Conservation (phyloP, 1,140 invertebrate species). For the Drosophila burlai region DNA sequence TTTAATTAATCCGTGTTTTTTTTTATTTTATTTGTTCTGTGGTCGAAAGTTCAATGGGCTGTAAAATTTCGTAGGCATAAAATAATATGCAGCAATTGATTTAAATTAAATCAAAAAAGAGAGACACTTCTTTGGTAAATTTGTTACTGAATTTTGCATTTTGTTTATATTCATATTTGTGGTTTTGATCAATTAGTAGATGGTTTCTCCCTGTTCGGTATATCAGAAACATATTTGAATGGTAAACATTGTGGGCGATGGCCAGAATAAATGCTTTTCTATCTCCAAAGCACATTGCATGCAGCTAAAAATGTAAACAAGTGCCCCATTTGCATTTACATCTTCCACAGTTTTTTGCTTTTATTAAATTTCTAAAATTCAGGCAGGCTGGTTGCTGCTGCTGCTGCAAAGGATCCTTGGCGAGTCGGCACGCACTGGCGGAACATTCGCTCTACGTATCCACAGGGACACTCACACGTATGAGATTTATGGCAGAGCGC, state of each 20-base stretch:
- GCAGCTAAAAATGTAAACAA: constrained; percentile 35
- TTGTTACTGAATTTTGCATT: background rate
- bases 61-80: constrained; percentile 28
- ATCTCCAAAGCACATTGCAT: constrained; percentile 25
- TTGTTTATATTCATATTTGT: constrained; percentile 8
- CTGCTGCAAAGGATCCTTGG: constrained; percentile 29
- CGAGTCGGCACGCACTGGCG: constrained; percentile 38
- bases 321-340: constrained; percentile 46
- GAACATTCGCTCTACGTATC: constrained; percentile 13
- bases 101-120: constrained; percentile 22
- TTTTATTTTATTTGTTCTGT: constrained; percentile 37
- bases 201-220: background rate
- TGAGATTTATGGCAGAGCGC: constrained; percentile 44
- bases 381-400: background rate
- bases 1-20: constrained; percentile 49
- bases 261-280: constrained; percentile 1
- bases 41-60: constrained; percentile 48
- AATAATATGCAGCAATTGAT: constrained; percentile 25
- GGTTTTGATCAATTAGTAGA: constrained; percentile 18
- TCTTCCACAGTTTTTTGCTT: constrained; percentile 31
- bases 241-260: constrained; percentile 25
- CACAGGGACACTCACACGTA: constrained; percentile 46
- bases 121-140: background rate
- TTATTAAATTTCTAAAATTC: constrained; percentile 55
- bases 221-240: constrained; percentile 31